These are phyloP conservation scores for Metallyticus violacea DNA, from an alignment of 2,888 invertebrate genomes.

Conservation along the genomic window DNA sequence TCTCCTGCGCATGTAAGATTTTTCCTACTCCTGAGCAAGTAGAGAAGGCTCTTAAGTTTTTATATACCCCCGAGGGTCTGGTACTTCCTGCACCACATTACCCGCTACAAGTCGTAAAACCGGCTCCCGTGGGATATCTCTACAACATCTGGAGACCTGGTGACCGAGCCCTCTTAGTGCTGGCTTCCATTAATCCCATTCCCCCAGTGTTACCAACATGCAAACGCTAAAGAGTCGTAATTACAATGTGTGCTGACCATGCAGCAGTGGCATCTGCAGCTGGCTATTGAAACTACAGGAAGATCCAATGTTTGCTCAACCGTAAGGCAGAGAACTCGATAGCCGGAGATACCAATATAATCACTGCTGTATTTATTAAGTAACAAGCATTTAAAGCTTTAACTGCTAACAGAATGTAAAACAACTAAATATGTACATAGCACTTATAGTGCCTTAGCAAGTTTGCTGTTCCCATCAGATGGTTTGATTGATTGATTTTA, in stretches of 20 bases:
- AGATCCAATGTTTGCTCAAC: neutral
- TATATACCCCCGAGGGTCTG: neutral
- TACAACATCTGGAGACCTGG: neutral
- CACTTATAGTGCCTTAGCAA: too few species aligned
- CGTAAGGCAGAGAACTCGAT: too few species aligned
- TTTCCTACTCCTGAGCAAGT: neutral
- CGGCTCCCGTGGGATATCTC: neutral
- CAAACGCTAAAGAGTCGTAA: neutral
- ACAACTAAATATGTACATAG: too few species aligned
- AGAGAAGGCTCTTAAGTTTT: neutral
- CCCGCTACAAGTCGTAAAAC: neutral
- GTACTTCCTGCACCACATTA: neutral
- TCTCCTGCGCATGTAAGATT: too few species aligned
- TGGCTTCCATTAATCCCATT: neutral
- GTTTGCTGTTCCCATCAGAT: too few species aligned
- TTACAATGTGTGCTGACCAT: neutral
- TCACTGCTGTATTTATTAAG: too few species aligned
- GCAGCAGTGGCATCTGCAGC: neutral
- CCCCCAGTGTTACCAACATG: neutral
- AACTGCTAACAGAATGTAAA: too few species aligned
- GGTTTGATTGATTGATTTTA: too few species aligned
- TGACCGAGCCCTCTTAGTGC: neutral
- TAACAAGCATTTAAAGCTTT: too few species aligned
- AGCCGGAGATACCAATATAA: too few species aligned
- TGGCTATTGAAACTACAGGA: neutral